Percentiles rank a stretch among this genome's conserved stretches.
Evolutionary conservation across 2,888 invertebrate genomes (phyloP).

Genomic region (Drosophila stalkeri): DNA sequence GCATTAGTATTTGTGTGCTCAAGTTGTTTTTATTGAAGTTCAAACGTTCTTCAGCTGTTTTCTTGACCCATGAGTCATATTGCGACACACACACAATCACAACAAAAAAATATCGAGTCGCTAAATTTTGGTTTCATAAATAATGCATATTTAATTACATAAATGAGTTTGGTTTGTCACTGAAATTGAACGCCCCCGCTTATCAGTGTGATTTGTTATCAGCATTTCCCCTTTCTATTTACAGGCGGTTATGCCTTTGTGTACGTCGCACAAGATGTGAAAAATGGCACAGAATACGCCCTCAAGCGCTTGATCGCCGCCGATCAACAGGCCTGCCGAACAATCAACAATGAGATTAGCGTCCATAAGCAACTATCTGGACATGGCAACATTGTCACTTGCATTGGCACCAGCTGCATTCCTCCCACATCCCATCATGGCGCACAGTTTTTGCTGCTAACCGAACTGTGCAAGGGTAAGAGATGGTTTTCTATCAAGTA

Average conservation of each 20-base stretch:
- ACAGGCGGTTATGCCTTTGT: slow-evolving; percentile 98
- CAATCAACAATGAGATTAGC: slow-evolving; percentile 93
- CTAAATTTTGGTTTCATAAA: not conserved
- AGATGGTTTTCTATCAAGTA: not conserved
- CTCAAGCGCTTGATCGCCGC: slow-evolving; percentile 94
- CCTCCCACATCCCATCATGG: slow-evolving; percentile 88
- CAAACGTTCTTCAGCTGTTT: slow-evolving; percentile 36
- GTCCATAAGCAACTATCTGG: slow-evolving; percentile 94
- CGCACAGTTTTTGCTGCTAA: slow-evolving; percentile 95
- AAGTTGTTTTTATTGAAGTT: slow-evolving; percentile 28
- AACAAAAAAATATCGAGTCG: not conserved
- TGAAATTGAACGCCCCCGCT: slow-evolving; percentile 32
- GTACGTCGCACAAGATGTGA: slow-evolving; percentile 95
- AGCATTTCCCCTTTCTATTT: slow-evolving; percentile 67
- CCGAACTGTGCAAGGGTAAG: slow-evolving; percentile 95
- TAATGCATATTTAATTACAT: slow-evolving; percentile 24
- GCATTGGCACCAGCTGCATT: slow-evolving; percentile 87
- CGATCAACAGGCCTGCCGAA: slow-evolving; percentile 92
- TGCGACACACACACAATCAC: slow-evolving; percentile 7
- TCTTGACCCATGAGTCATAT: slow-evolving; percentile 59
- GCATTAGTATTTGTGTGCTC: slow-evolving; percentile 38
- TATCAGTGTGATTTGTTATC: slow-evolving; percentile 55
- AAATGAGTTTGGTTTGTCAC: slow-evolving; percentile 21
- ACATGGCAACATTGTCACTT: slow-evolving; percentile 96
- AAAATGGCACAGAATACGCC: slow-evolving; percentile 95